Evolutionary conservation across 2,113 vertebrate species (phyloP).

Genomic region (Lepidiolamprologus cunningtoni): DNA sequence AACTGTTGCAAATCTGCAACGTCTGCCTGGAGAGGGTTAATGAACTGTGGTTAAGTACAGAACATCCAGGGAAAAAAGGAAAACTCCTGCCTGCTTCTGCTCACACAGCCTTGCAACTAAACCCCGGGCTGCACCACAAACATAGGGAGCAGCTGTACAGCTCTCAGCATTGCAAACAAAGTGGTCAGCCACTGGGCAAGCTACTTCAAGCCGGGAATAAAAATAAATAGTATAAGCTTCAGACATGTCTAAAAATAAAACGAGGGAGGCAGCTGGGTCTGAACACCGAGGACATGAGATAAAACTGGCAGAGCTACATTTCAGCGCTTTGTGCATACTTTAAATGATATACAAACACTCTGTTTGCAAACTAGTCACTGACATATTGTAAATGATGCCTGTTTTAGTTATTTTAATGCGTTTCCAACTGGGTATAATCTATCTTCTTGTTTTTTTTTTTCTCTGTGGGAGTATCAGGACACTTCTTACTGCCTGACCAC

Average conservation of each 20-base stretch:
- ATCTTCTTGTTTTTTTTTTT: background rate
- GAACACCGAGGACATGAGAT: background rate
- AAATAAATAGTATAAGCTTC: constrained; percentile 2
- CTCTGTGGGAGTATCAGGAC: background rate
- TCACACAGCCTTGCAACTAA: background rate
- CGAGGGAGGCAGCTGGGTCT: background rate
- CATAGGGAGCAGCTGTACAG: background rate
- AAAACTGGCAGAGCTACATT: background rate
- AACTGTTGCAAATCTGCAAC: too few species aligned
- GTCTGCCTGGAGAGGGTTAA: background rate
- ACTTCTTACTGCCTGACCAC: background rate
- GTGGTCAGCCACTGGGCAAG: background rate
- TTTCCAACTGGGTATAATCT: background rate
- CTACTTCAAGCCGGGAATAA: background rate
- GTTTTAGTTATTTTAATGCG: background rate
- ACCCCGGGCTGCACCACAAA: background rate
- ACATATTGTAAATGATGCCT: background rate
- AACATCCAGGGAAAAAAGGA: background rate
- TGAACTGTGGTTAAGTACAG: background rate
- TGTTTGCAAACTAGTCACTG: background rate
- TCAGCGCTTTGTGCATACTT: background rate
- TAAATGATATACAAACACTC: background rate
- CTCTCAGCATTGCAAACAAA: background rate
- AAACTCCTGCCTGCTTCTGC: background rate
- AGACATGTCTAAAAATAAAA: constrained; percentile 26